Base-by-base conservation (phyloP, 2,888 invertebrate species). In the Heliconius charithonia region DNA sequence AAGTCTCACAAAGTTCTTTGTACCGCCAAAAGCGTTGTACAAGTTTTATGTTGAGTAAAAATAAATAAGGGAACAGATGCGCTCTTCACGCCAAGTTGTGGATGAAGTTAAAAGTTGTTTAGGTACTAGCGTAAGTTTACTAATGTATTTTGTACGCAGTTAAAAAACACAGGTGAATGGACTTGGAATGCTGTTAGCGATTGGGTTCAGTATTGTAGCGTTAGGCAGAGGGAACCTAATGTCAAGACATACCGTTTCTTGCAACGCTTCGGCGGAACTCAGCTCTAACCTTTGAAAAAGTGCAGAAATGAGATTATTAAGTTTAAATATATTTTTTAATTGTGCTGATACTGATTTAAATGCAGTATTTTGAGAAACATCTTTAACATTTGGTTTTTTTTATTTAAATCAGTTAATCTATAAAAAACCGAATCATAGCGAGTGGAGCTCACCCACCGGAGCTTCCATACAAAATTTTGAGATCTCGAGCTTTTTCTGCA, bases 1-100 rank as follows among this genome's bases (percentile, higher is more conserved):
- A 82, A 77, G 78, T 66, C 73, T 69, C 75, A 63, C 74, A 72
- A 81, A 82, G 81, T 81, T 83, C 63, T 69, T 51, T 77, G 81
- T 76, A 80, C 73, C 72, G 79, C 81, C 81, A 81, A 82, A 80
- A 84, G 84, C 82, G 80, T 84, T 84, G 77, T 80, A 81, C 82
- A 84, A 84, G 83, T 84, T 85, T 84, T 83, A 82, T 84, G 83
- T 79, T 75, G 25, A 77, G 80, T 79, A 81, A 81, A 81, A 82
- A 81, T 81, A 84, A 83, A 83, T 83, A 84, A 83, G 81, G 77
- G 76, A 78, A 79, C 82, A 82, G 80, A 82, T 82, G 82, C 76
- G 76, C 74, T 77, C 79, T 77, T 81, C 81, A 70, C 80, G 80
- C 80, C 78, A 72, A 79, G 65, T 71, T 78, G 75, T 62, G 80